Percentiles rank a stretch among this genome's conserved stretches.
Conservation (phyloP, 2,113 vertebrate species). For the Daboia siamensis region DNA sequence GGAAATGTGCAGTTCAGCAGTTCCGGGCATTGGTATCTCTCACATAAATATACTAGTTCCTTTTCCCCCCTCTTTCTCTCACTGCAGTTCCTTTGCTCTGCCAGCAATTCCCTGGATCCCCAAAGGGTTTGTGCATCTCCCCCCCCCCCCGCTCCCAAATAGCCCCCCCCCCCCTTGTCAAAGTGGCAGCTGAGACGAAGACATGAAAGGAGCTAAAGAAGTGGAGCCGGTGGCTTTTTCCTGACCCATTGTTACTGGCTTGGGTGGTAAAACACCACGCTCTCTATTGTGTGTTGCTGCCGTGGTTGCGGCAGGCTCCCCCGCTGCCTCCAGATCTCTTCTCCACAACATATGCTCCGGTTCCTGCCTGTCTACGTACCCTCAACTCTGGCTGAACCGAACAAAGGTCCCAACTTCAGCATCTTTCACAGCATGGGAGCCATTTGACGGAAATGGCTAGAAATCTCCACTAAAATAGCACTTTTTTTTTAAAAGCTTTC, state of each 20-base stretch:
- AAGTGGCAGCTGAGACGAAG: neutral
- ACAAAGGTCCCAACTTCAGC: neutral
- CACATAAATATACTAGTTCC: accelerated
- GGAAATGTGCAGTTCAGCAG: neutral
- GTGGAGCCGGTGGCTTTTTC: neutral
- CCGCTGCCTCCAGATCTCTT: neutral
- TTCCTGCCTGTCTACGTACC: neutral
- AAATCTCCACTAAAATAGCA: neutral
- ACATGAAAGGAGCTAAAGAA: neutral
- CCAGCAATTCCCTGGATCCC: slow-evolving; percentile 1
- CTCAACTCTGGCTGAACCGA: neutral
- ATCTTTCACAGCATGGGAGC: neutral
- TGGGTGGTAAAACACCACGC: neutral
- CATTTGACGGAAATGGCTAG: neutral
- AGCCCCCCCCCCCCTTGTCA: neutral
- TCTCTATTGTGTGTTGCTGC: neutral
- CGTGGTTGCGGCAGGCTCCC: no score
- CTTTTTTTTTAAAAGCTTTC: neutral
- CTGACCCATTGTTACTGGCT: neutral
- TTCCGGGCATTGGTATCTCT: neutral
- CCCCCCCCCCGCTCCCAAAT: neutral
- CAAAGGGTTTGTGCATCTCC: neutral
- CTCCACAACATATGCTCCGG: neutral
- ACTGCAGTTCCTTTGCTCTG: neutral
- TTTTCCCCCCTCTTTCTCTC: neutral